Conservation (phyloP, 1,140 invertebrate genomes). For the Aphelenchoides avenae region DNA sequence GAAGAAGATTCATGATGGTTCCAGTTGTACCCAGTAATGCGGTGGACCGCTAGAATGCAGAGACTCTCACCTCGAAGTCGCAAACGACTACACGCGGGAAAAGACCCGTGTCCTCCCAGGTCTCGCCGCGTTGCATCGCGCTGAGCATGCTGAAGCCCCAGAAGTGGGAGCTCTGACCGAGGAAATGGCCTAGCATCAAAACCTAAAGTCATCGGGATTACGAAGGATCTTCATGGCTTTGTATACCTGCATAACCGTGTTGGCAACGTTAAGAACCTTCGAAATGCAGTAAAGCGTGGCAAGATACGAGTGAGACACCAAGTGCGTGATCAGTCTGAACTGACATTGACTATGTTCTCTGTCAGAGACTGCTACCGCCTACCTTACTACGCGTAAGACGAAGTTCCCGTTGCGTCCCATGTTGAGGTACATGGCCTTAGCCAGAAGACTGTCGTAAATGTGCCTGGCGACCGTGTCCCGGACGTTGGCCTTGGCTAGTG, state of each 20-base stretch:
- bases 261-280: conserved; percentile 36
- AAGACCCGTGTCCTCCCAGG: conserved; percentile 42
- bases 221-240: background rate
- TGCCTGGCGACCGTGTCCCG: conserved; percentile 13
- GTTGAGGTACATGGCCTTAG: conserved; percentile 4
- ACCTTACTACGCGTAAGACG: conserved; percentile 1
- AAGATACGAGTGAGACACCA: conserved; percentile 9
- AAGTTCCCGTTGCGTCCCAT: conserved; percentile 1
- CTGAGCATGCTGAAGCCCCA: conserved; percentile 28
- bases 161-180: conserved; percentile 19
- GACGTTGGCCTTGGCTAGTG: background rate
- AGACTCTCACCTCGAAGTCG: conserved; percentile 50
- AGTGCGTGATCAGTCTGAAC: conserved; percentile 3
- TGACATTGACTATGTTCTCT: background rate
- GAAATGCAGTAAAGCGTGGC: conserved; percentile 32
- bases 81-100: conserved; percentile 52
- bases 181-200: conserved; percentile 23
- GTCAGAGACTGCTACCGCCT: too few species aligned
- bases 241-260: conserved; percentile 24
- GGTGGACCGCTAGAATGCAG: too few species aligned
- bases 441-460: conserved; percentile 8
- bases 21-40: too few species aligned
- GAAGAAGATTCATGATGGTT: too few species aligned
- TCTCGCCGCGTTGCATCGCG: conserved; percentile 19
- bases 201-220: conserved; percentile 13